These are phyloP conservation scores for Graphium colonna DNA, from an alignment of 2,888 invertebrate species.

Conservation along the genomic window DNA sequence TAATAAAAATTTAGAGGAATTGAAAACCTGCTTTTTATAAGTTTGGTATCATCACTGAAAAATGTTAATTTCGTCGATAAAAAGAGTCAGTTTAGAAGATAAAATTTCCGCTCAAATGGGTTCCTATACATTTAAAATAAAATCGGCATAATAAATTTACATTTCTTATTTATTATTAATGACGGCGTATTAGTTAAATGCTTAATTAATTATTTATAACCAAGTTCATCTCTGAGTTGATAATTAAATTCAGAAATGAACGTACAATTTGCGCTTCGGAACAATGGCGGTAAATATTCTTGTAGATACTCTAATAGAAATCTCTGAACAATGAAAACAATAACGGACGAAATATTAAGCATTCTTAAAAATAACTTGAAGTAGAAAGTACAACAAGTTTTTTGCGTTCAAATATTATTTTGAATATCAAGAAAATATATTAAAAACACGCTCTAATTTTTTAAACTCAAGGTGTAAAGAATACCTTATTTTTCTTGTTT, in stretches of 20 bases:
- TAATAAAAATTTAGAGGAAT: too few relatives aligned
- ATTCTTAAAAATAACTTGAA: conserved; percentile 1
- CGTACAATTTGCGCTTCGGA: neutral
- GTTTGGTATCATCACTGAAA: too few relatives aligned
- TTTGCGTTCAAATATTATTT: neutral
- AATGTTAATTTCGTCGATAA: too few relatives aligned
- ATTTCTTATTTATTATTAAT: neutral
- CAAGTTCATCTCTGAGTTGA: too few relatives aligned
- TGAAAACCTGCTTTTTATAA: too few relatives aligned
- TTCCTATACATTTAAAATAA: too few relatives aligned
- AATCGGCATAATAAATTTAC: too few relatives aligned
- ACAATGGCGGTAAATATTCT: conserved; percentile 7
- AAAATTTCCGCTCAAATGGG: too few relatives aligned
- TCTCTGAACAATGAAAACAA: conserved; percentile 4
- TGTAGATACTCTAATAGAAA: conserved; percentile 6
- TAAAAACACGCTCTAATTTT: too few relatives aligned
- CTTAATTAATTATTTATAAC: neutral
- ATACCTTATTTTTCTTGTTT: too few relatives aligned
- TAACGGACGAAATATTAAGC: conserved; percentile 1
- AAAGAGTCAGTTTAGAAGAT: too few relatives aligned
- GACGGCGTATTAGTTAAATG: neutral
- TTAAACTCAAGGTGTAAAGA: too few relatives aligned
- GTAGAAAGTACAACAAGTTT: neutral
- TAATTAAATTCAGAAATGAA: neutral
- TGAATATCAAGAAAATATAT: neutral